phyloP scores from a whole-genome alignment of 2,113 vertebrate genomes.

The Willisornis vidua region DNA sequence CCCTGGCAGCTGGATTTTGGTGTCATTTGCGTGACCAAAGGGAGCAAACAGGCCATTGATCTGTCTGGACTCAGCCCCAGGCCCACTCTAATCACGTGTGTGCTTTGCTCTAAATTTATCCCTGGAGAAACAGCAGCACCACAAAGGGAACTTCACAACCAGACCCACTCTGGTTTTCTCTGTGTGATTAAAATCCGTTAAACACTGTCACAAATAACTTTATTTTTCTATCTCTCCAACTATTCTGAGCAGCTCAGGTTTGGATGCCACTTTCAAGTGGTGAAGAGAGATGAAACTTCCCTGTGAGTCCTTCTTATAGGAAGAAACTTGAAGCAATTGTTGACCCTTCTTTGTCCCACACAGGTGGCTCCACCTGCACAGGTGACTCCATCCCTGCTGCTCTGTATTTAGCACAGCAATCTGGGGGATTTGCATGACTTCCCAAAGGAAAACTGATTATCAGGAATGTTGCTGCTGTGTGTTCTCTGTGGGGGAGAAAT shows the following conservation, averaged over 20 bases:
- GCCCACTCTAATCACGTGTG: conserved; percentile 32
- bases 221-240: not conserved
- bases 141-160: not conserved
- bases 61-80: not conserved
- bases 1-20: not conserved
- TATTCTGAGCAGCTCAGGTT: not conserved
- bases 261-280: not conserved
- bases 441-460: not conserved
- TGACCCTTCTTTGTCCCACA: not conserved
- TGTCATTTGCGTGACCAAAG: not conserved
- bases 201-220: not conserved
- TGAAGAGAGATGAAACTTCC: not conserved
- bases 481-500: not conserved
- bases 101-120: not conserved
- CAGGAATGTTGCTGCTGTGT: not conserved
- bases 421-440: not conserved
- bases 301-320: not conserved
- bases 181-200: not conserved
- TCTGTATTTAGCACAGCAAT: not conserved
- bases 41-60: conserved; percentile 51
- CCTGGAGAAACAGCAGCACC: not conserved
- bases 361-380: accelerated
- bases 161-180: not conserved
- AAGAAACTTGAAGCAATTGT: not conserved
- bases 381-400: not conserved